Conservation (phyloP, 2,797 vertebrate species). For the Rhinogobio ventralis region DNA sequence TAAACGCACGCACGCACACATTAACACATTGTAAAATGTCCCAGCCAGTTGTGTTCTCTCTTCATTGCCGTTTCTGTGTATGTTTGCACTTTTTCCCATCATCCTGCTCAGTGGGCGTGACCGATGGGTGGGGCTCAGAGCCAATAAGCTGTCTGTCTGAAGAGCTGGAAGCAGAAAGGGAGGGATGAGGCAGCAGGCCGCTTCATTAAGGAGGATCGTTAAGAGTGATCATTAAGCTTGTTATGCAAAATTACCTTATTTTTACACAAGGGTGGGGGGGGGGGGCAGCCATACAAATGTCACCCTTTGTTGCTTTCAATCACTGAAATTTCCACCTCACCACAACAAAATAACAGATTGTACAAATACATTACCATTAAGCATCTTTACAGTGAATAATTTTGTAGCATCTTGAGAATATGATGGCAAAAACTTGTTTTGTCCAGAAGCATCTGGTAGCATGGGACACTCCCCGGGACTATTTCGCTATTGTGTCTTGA, state of each 20-base stretch:
- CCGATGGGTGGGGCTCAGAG: conserved; percentile 59
- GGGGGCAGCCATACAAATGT: background rate
- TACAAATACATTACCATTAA: conserved; percentile 27
- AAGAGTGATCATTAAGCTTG: conserved; percentile 76
- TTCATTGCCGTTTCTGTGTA: conserved; percentile 57
- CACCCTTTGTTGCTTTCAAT: conserved; percentile 23
- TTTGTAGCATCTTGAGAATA: conserved; percentile 30
- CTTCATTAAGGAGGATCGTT: conserved; percentile 72
- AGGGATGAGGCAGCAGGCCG: conserved; percentile 66
- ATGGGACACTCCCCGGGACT: background rate
- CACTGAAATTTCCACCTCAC: conserved; percentile 10
- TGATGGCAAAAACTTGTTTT: background rate
- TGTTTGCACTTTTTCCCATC: conserved; percentile 69
- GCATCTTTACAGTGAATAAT: conserved; percentile 18
- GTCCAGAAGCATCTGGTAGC: conserved; percentile 1
- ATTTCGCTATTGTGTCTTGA: conserved; percentile 7
- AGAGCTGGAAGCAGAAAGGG: conserved; percentile 59
- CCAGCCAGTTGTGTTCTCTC: conserved; percentile 42
- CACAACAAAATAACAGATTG: conserved; percentile 35
- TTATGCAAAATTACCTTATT: conserved; percentile 71
- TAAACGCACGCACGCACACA: background rate
- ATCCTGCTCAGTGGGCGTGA: conserved; percentile 68
- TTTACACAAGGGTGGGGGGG: conserved; percentile 47
- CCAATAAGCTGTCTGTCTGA: conserved; percentile 69
- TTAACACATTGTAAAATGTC: conserved; percentile 21